Evolutionary conservation across 2,113 vertebrate genomes (phyloP), one percentile per base, ranked within the genome.

Genomic region (Crotalus viridis): DNA sequence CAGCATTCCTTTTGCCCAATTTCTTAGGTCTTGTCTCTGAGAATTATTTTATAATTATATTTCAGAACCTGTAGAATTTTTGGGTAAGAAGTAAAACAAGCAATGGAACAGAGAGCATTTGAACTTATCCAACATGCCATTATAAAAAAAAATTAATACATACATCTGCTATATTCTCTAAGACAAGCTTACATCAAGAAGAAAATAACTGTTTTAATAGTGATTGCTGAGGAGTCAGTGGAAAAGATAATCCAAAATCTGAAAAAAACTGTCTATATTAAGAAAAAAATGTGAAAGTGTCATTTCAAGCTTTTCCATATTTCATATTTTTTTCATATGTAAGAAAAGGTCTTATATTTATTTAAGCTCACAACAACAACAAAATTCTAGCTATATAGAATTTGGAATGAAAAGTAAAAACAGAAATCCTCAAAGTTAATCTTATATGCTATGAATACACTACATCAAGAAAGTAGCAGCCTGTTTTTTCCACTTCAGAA

Each of bases 201-300:
- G 91, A 95, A 95, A 91, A 92, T 92, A 95, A 92, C 88, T 57
- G 89, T 95, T 94, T 94, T 54, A 94, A 88, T 93, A 93, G 48
- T 91, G 81, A 88, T 92, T 97, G 93, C 94, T 96, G 95, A 95
- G 91, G 85, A 93, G 92, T 81, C 59, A 90, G 54, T 91, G 26
- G 91, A 92, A 94, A 96, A 96, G 95, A 94, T 89, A 93, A 96
- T 95, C 95, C 95, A 96, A 94, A 92, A 85, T 28, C 28, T 28
- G 90, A 85, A 94, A 91, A 91, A 91, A 95, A 95, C 94, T 95
- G 61, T 57, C 74, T 81, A 43, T 21, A 81, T 81, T 43, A 43
- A 43, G 74, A 81, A 81, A 81, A 6, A 7, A 33, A 43, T 39
- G 26, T 87, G 28, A 17, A 54, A 17, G 15, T 87, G 28, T 52